phyloP scores from a whole-genome alignment of 2,113 vertebrate genomes.

The Pardalotus punctatus region DNA sequence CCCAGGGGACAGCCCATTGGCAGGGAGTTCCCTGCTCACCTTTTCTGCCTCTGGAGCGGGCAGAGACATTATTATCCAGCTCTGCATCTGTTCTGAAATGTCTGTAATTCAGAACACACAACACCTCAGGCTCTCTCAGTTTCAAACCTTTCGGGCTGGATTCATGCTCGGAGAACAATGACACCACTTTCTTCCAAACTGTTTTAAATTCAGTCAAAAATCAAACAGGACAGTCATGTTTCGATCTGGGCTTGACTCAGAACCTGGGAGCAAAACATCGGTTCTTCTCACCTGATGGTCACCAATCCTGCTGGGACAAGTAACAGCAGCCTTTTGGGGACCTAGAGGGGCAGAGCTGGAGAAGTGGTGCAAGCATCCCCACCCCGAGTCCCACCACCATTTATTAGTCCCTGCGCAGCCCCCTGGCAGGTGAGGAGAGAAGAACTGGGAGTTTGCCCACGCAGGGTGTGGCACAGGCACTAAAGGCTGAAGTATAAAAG shows the following conservation, averaged over 20 bases:
- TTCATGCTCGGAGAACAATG: not conserved
- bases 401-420: not conserved
- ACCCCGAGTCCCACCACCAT: not conserved
- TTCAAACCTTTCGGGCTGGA: not conserved
- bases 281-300: not conserved
- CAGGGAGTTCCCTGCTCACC: slow-evolving; percentile 2
- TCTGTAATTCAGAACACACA: not conserved
- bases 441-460: not conserved
- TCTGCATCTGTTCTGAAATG: not conserved
- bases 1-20: not conserved
- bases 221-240: not conserved
- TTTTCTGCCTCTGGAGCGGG: not conserved
- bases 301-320: not conserved
- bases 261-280: not conserved
- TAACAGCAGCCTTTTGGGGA: not conserved
- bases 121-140: not conserved
- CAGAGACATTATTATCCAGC: not conserved
- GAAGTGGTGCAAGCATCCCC: not conserved
- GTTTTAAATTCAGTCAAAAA: not conserved
- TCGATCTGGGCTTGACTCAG: not conserved
- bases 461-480: not conserved
- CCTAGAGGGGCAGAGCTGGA: not conserved
- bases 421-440: not conserved
- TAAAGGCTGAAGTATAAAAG: not conserved
- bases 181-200: not conserved